Evolutionary conservation across 53 echinoderm and acorn worm species (phyloP).

Genomic region (Paelopatides confundens): DNA sequence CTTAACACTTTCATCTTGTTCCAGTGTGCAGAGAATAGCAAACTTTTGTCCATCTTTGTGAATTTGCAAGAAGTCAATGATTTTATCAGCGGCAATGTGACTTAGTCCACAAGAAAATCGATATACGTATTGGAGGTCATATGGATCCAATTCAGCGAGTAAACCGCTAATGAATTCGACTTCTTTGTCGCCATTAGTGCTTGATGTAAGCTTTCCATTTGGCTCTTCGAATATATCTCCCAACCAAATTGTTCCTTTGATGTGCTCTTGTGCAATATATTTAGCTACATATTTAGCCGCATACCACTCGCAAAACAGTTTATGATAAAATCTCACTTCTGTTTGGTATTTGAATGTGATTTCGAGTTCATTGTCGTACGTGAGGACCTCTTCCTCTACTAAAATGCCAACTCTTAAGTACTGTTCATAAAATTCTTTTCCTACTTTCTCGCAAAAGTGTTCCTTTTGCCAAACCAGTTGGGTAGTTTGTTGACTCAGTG

Average conservation of each 20-base stretch:
- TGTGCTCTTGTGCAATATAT: no score
- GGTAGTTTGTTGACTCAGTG: background rate
- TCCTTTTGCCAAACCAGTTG: background rate
- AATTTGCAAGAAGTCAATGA: background rate
- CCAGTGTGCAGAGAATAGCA: background rate
- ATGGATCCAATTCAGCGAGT: background rate
- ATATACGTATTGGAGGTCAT: no score
- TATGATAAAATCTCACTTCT: background rate
- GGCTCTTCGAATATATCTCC: background rate
- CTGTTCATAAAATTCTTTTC: background rate
- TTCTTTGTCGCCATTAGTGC: no score
- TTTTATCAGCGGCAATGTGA: background rate
- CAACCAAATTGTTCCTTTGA: no score
- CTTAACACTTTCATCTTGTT: background rate
- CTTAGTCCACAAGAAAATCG: background rate
- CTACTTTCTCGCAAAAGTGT: background rate
- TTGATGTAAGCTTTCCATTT: no score
- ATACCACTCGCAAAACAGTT: constrained; percentile 25
- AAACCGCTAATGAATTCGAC: no score
- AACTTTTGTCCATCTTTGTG: background rate
- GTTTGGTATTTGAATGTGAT: background rate
- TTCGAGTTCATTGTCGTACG: background rate
- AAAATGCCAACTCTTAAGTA: background rate
- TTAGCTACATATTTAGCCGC: background rate
- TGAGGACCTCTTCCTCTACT: background rate